These are phyloP conservation scores for Lottia gigantea DNA, from an alignment of 2,888 invertebrate genomes.

Conservation along the genomic window DNA sequence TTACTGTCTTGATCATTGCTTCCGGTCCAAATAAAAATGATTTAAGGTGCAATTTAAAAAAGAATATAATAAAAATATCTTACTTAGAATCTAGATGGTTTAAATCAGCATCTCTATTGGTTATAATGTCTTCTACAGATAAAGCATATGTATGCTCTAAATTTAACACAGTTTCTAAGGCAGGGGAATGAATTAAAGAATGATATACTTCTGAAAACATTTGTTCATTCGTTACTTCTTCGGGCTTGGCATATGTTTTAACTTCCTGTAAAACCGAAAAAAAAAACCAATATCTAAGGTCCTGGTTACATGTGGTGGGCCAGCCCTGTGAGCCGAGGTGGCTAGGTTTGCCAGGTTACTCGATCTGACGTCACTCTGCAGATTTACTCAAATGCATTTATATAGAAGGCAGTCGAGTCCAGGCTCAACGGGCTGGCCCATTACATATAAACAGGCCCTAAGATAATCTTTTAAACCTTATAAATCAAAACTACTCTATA, in stretches of 20 bases:
- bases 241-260: constrained; percentile 81
- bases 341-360: too few species aligned
- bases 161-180: constrained; percentile 86
- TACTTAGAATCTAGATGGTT: constrained; percentile 63
- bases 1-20: too few species aligned
- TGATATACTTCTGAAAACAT: constrained; percentile 88
- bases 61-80: constrained; percentile 64
- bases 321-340: too few species aligned
- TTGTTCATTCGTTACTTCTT: constrained; percentile 75
- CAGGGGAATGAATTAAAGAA: constrained; percentile 83
- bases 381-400: too few species aligned
- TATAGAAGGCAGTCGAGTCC: too few species aligned
- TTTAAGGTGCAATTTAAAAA: too few species aligned
- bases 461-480: too few species aligned
- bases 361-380: too few species aligned
- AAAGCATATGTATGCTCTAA: constrained; percentile 89
- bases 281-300: not conserved
- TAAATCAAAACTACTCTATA: not conserved
- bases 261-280: constrained; percentile 74
- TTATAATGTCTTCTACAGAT: constrained; percentile 80
- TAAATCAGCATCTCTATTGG: constrained; percentile 70
- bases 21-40: too few species aligned
- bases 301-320: too few species aligned
- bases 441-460: too few species aligned
- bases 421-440: too few species aligned